Conservation (phyloP, 2,113 vertebrate genomes). For the Craseonycteris thonglongyai region DNA sequence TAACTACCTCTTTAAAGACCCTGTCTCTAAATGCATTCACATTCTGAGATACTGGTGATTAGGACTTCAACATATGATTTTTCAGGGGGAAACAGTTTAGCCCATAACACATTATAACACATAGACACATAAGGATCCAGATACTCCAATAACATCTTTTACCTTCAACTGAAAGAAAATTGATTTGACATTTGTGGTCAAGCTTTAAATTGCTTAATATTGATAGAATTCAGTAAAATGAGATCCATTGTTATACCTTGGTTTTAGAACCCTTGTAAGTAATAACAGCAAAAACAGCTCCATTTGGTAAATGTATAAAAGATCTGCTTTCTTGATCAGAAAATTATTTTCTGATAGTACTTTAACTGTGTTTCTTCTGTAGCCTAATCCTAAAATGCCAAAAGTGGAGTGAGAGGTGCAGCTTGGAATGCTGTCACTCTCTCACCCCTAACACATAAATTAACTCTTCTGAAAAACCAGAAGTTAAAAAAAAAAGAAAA, state of each 20-base stretch:
- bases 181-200: neutral
- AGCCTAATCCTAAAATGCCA: neutral
- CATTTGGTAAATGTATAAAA: neutral
- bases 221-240: neutral
- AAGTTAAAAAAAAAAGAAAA: too few species aligned
- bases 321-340: neutral
- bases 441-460: neutral
- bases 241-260: neutral
- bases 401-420: neutral
- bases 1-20: neutral
- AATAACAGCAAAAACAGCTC: neutral
- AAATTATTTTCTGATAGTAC: conserved; percentile 27
- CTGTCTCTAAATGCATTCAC: neutral
- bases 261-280: conserved; percentile 27
- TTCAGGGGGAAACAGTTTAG: neutral
- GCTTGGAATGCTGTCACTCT: neutral
- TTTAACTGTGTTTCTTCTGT: neutral
- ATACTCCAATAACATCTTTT: neutral
- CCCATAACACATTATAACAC: neutral
- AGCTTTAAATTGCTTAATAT: neutral
- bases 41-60: neutral
- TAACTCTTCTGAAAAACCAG: neutral
- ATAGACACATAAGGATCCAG: neutral
- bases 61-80: neutral
- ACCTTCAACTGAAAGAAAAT: neutral